phyloP scores from a whole-genome alignment of 2,888 invertebrate species.

The Plebejus argus region DNA sequence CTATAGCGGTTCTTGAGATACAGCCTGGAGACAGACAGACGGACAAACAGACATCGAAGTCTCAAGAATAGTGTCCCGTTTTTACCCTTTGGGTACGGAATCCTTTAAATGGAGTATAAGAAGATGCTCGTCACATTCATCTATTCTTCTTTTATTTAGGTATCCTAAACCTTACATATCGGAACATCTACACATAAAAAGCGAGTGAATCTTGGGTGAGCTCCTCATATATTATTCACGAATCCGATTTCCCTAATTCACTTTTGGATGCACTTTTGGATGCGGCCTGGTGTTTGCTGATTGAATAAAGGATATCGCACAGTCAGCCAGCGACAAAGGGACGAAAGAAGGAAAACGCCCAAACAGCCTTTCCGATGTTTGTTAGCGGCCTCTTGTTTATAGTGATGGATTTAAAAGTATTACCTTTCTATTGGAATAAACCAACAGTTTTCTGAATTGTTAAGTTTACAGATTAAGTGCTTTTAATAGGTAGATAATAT shows the following conservation, averaged over 20 bases:
- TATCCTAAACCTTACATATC: background rate
- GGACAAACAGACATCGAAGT: too few species aligned
- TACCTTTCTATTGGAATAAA: too few species aligned
- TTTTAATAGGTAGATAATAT: too few species aligned
- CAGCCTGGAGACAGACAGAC: too few species aligned
- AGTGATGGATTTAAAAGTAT: background rate
- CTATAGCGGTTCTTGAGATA: too few species aligned
- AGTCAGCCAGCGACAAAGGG: slow-evolving; percentile 47
- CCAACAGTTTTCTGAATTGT: too few species aligned
- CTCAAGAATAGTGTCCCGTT: too few species aligned
- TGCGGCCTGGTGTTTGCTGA: slow-evolving; percentile 45
- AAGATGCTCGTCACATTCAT: too few species aligned
- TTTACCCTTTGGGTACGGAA: too few species aligned
- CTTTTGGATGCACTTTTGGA: slow-evolving; percentile 40
- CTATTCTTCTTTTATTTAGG: background rate
- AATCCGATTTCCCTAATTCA: slow-evolving; percentile 39
- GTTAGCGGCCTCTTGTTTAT: background rate
- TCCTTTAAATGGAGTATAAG: too few species aligned
- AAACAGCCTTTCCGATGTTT: slow-evolving; percentile 40
- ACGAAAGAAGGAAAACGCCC: slow-evolving; percentile 43
- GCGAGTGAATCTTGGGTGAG: slow-evolving; percentile 17
- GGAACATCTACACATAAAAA: slow-evolving; percentile 14
- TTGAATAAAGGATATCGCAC: slow-evolving; percentile 56
- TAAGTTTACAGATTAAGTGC: too few species aligned
- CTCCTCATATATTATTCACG: slow-evolving; percentile 36